Conservation (phyloP, 2,113 vertebrate species). For the Notothenia rossii region DNA sequence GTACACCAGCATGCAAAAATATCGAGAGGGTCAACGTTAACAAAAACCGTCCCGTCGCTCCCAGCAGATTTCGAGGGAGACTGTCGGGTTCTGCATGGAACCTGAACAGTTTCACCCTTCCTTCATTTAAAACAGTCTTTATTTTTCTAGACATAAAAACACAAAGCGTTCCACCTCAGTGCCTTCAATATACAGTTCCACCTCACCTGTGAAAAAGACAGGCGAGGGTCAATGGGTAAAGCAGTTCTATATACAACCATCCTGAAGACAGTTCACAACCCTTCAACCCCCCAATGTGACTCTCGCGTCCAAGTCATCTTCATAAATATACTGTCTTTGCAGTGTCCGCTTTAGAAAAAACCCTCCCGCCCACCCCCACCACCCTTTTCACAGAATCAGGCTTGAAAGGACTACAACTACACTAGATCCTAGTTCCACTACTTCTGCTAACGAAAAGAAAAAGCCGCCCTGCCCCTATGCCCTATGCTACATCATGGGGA, state of each 20-base stretch:
- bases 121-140: conserved; percentile 72
- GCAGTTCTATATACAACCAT: conserved; percentile 75
- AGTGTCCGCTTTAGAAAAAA: conserved; percentile 57
- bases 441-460: conserved; percentile 57
- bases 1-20: conserved; percentile 84
- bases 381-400: conserved; percentile 68
- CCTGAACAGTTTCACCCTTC: conserved; percentile 2
- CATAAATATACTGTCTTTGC: conserved; percentile 77
- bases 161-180: conserved; percentile 47
- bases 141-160: conserved; percentile 64
- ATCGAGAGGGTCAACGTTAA: conserved; percentile 61
- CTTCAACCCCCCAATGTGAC: conserved; percentile 3
- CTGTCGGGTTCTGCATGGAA: conserved; percentile 10
- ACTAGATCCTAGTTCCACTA: conserved; percentile 69
- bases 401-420: conserved; percentile 70
- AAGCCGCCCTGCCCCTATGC: conserved; percentile 54
- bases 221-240: conserved; percentile 59
- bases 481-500: conserved; percentile 75
- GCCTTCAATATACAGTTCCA: conserved; percentile 56
- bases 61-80: conserved; percentile 34
- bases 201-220: conserved; percentile 74
- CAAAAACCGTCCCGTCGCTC: conserved; percentile 45
- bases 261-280: conserved; percentile 17
- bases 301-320: conserved; percentile 44
- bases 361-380: background rate